phyloP scores from a whole-genome alignment of 2,113 vertebrate genomes.

The Sterna hirundo region DNA sequence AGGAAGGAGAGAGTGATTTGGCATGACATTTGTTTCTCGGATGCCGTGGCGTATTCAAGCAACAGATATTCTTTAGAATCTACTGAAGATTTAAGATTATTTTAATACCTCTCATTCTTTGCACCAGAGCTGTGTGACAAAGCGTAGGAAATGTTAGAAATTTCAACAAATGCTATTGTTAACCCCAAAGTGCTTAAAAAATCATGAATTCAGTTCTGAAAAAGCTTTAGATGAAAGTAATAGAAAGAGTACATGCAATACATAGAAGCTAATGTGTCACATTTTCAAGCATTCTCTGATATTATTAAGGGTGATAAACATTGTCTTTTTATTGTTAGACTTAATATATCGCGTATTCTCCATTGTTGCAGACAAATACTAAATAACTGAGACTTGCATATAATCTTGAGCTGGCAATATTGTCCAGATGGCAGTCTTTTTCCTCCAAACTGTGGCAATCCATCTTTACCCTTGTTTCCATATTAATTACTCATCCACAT shows the following conservation, averaged over 20 bases:
- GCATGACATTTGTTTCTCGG: background rate
- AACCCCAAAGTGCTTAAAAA: background rate
- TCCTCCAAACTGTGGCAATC: slow-evolving; percentile 1
- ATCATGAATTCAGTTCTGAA: background rate
- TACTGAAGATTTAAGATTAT: background rate
- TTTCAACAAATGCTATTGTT: background rate
- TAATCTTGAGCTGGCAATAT: background rate
- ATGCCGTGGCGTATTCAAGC: background rate
- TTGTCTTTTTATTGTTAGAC: background rate
- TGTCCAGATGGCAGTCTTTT: slow-evolving; percentile 27
- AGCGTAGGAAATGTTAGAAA: background rate
- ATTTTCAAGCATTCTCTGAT: background rate
- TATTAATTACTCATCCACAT: background rate
- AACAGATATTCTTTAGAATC: background rate
- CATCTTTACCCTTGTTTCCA: background rate
- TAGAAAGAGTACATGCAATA: background rate
- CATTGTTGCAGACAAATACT: background rate
- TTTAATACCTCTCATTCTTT: background rate
- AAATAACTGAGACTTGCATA: background rate
- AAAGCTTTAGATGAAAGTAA: background rate
- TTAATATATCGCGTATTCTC: background rate
- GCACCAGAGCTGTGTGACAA: background rate
- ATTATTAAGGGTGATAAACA: background rate
- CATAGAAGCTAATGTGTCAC: background rate
- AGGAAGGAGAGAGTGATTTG: background rate